These are phyloP conservation scores for Drosophila kohkoa DNA, from an alignment of 1,140 invertebrate genomes.

Conservation along the genomic window DNA sequence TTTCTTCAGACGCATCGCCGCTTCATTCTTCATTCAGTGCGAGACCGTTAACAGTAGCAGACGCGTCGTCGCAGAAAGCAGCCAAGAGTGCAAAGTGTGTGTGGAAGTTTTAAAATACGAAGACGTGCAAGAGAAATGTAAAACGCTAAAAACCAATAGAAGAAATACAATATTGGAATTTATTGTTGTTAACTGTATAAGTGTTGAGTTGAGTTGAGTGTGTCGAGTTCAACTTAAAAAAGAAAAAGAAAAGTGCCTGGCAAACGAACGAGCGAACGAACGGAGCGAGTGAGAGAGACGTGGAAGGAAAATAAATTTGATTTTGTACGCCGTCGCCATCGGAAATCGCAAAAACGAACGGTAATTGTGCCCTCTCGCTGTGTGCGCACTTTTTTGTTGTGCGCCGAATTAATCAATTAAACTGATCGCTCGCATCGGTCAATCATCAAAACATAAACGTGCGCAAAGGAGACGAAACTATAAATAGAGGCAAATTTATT, in stretches of 20 bases:
- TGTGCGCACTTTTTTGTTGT: constrained; percentile 36
- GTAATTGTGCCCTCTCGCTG: constrained; percentile 63
- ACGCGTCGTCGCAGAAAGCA: constrained; percentile 52
- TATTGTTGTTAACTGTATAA: constrained; percentile 21
- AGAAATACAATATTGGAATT: constrained; percentile 59
- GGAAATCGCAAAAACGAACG: constrained; percentile 70
- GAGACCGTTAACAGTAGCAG: constrained; percentile 74
- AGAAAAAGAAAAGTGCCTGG: constrained; percentile 65
- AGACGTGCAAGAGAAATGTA: constrained; percentile 62
- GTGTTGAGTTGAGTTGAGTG: constrained; percentile 13
- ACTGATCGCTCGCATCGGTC: constrained; percentile 11
- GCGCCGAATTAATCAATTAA: constrained; percentile 17
- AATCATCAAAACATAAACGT: background rate
- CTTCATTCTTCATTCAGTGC: constrained; percentile 83
- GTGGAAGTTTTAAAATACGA: constrained; percentile 1
- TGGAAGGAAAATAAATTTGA: constrained; percentile 72
- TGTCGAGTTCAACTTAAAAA: constrained; percentile 36
- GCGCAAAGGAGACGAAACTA: constrained; percentile 10
- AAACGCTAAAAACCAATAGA: constrained; percentile 37
- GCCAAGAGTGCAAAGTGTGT: background rate
- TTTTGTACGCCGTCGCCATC: constrained; percentile 66
- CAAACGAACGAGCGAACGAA: constrained; percentile 1
- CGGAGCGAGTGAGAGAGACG: constrained; percentile 46
- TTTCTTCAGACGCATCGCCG: constrained; percentile 76
- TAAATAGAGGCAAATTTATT: background rate